phyloP scores from a whole-genome alignment of 2,797 vertebrate species.

The Octomys mimax region DNA sequence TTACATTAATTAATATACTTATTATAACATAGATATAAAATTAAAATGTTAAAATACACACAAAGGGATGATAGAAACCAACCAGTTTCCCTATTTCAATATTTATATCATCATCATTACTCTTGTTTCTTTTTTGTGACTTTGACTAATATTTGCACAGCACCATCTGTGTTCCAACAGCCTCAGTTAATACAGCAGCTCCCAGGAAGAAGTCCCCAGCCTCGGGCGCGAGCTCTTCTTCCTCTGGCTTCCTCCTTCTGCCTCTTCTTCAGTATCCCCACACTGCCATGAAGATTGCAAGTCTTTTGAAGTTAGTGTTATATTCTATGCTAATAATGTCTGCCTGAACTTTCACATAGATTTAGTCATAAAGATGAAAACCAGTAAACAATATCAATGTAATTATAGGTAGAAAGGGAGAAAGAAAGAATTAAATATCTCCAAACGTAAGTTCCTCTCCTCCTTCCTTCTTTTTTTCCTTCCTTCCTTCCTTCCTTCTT shows the following conservation, averaged over 20 bases:
- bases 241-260: neutral
- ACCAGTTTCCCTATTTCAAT: neutral
- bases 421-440: neutral
- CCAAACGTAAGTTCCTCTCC: neutral
- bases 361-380: constrained; percentile 41
- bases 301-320: neutral
- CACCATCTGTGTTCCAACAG: neutral
- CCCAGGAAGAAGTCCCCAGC: too few species aligned
- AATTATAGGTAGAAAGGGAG: neutral
- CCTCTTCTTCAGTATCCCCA: neutral
- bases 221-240: neutral
- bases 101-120: neutral
- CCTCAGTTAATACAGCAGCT: neutral
- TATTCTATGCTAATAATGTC: neutral
- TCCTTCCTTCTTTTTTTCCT: neutral
- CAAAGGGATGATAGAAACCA: neutral
- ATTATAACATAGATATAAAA: neutral
- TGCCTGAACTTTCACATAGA: neutral
- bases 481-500: neutral
- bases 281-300: neutral
- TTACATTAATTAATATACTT: neutral
- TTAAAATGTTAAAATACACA: neutral
- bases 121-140: neutral
- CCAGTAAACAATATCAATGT: neutral
- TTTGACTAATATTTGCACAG: neutral